Conservation (phyloP, 92 coral and sea anemone genomes). For the Umimayanthus kanabou region DNA sequence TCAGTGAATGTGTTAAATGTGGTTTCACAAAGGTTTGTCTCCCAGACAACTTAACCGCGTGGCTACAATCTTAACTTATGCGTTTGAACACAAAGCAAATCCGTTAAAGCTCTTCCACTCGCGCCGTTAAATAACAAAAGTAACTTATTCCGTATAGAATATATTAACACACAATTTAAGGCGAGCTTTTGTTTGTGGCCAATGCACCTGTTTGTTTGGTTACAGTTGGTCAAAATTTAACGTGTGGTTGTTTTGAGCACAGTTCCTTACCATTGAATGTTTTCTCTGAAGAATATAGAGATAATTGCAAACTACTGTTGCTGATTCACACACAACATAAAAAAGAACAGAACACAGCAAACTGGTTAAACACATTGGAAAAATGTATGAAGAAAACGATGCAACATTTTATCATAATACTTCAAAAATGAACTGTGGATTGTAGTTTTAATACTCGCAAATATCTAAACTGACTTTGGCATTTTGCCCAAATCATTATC, state of each 20-base stretch:
- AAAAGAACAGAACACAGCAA: too few relatives aligned
- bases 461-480: background rate
- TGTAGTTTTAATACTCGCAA: too few relatives aligned
- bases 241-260: conserved; percentile 9
- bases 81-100: background rate
- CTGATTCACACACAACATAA: background rate
- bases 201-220: conserved; percentile 31
- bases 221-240: background rate
- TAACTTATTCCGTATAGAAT: background rate
- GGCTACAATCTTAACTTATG: background rate
- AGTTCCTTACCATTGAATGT: background rate
- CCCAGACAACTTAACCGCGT: conserved; percentile 14
- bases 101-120: background rate
- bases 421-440: too few relatives aligned
- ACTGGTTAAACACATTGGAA: too few relatives aligned
- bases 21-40: background rate
- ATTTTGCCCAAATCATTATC: background rate
- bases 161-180: background rate
- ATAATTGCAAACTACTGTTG: background rate
- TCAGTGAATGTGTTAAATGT: background rate
- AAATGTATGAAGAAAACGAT: too few relatives aligned
- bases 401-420: too few relatives aligned
- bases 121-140: background rate
- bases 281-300: background rate
- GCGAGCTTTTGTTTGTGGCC: background rate